phyloP scores from a whole-genome alignment of 1,140 invertebrate species.

The Leptopilina clavipes region DNA sequence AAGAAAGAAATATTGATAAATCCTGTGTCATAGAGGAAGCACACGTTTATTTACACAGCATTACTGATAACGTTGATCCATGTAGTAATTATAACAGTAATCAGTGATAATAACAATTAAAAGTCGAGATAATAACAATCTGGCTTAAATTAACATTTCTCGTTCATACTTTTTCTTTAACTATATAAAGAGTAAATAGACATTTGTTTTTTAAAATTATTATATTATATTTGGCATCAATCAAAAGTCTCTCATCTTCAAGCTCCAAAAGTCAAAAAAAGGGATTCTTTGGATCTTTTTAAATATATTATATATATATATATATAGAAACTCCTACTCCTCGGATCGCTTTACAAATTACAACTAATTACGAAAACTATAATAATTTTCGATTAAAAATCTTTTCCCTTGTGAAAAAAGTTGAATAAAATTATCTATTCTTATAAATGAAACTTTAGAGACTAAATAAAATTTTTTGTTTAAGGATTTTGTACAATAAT shows the following conservation, averaged over 20 bases:
- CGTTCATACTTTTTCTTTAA: slow-evolving; percentile 55
- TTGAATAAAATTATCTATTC: too few species aligned
- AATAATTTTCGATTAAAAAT: background rate
- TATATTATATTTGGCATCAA: slow-evolving; percentile 46
- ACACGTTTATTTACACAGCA: slow-evolving; percentile 73
- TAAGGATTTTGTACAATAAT: too few species aligned
- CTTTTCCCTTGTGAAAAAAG: background rate
- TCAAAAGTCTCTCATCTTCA: slow-evolving; percentile 47
- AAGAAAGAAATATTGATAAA: slow-evolving; percentile 55
- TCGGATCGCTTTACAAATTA: slow-evolving; percentile 34
- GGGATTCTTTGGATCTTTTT: slow-evolving; percentile 45
- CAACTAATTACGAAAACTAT: background rate
- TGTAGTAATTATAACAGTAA: slow-evolving; percentile 54
- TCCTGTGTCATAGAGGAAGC: slow-evolving; percentile 68
- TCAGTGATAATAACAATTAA: slow-evolving; percentile 56
- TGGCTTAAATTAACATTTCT: slow-evolving; percentile 56
- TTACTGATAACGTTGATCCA: slow-evolving; percentile 52
- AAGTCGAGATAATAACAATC: slow-evolving; percentile 54
- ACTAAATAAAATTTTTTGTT: too few species aligned
- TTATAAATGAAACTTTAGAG: too few species aligned
- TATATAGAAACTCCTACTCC: slow-evolving; percentile 32
- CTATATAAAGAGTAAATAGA: slow-evolving; percentile 49
- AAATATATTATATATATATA: too few species aligned
- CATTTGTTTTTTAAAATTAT: slow-evolving; percentile 39
- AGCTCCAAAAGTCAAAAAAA: slow-evolving; percentile 52